Percentiles rank a stretch among this genome's conserved stretches.
phyloP scores from a whole-genome alignment of 2,888 invertebrate species.

The Leptogaster cylindrica region DNA sequence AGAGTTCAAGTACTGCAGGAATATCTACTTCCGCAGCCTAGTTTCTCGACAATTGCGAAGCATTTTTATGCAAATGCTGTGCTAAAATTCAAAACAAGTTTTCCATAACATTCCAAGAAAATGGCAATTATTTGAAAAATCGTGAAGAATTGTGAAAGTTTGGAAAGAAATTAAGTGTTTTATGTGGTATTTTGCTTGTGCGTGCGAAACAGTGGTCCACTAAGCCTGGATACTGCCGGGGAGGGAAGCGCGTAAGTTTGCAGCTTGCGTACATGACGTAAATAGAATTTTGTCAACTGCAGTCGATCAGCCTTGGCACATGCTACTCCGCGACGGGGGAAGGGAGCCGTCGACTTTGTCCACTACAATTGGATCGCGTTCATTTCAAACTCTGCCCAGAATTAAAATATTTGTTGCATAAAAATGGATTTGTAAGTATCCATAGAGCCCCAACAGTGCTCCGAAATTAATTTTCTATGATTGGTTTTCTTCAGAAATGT shows the following conservation, averaged over 20 bases:
- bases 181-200: slow-evolving; percentile 4
- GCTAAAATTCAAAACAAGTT: background rate
- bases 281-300: slow-evolving; percentile 20
- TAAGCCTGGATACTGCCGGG: background rate
- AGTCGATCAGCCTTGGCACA: slow-evolving; percentile 29
- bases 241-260: background rate
- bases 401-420: no score
- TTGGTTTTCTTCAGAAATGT: slow-evolving; percentile 9
- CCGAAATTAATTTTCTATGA: background rate
- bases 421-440: slow-evolving; percentile 24
- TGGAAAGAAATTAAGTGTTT: slow-evolving; percentile 6
- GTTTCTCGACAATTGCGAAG: no score
- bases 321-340: no score
- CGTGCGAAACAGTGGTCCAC: background rate
- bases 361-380: background rate
- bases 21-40: no score
- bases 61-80: slow-evolving; percentile 10
- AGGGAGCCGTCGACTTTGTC: slow-evolving; percentile 6
- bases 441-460: background rate
- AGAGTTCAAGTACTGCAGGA: no score
- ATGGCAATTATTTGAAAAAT: background rate
- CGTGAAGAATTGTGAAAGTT: background rate
- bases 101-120: slow-evolving; percentile 9
- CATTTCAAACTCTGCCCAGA: no score
- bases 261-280: background rate